These are phyloP conservation scores for Psittacula derbiana DNA, from an alignment of 2,797 vertebrate species.

Conservation along the genomic window DNA sequence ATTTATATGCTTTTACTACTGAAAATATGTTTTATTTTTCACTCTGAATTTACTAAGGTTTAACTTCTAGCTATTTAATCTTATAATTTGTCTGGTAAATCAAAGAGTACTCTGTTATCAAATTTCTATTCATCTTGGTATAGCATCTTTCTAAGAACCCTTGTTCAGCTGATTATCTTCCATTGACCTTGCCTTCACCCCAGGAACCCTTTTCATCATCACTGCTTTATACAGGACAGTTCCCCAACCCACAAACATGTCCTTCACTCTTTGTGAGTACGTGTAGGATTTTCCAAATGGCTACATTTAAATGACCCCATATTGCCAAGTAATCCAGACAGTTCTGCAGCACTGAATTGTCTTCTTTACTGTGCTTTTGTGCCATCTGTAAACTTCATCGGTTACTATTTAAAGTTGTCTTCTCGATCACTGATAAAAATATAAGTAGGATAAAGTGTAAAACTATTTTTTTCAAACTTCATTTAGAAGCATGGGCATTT, in stretches of 20 bases:
- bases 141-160: neutral
- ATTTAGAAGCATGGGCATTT: neutral
- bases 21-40: neutral
- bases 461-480: neutral
- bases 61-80: neutral
- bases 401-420: neutral
- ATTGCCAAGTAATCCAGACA: neutral
- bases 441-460: neutral
- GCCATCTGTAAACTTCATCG: neutral
- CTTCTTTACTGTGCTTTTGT: neutral
- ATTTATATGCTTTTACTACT: neutral
- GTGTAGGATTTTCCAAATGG: neutral
- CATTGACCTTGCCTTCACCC: neutral
- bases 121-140: neutral
- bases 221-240: neutral
- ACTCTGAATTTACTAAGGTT: neutral
- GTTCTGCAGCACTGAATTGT: neutral
- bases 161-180: constrained; percentile 24
- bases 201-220: neutral
- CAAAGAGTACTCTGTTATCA: neutral
- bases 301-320: neutral
- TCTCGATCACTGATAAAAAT: neutral
- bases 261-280: neutral
- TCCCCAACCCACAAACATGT: neutral
- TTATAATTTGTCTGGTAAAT: constrained; percentile 8